Conservation (phyloP, 2,888 invertebrate species). For the Caenorhabditis macrosperma region DNA sequence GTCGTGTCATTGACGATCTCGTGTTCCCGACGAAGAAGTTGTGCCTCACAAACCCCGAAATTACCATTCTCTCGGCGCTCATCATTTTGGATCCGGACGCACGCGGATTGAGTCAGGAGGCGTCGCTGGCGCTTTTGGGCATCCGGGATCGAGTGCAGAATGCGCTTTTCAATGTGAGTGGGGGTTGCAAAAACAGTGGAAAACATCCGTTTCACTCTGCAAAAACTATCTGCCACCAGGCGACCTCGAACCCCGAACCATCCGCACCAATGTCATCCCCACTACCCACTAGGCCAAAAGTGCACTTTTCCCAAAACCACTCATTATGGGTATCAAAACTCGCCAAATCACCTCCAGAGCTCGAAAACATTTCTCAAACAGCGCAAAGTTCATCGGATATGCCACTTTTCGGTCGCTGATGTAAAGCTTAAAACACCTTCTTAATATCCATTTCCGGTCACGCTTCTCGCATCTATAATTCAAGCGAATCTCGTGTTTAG, state of each 20-base stretch:
- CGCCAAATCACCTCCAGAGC: neutral
- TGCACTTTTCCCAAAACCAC: neutral
- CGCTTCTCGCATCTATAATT: constrained; percentile 13
- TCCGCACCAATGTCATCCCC: neutral
- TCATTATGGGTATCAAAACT: neutral
- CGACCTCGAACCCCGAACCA: neutral
- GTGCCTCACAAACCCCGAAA: constrained; percentile 68
- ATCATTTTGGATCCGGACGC: constrained; percentile 75
- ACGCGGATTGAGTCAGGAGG: constrained; percentile 52
- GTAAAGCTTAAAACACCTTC: neutral
- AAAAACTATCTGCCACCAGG: neutral
- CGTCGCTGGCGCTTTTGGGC: constrained; percentile 62
- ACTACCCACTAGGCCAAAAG: neutral
- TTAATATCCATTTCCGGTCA: constrained; percentile 24
- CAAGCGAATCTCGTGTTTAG: neutral
- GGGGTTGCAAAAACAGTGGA: neutral
- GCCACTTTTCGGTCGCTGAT: too few species aligned
- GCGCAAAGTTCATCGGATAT: too few species aligned
- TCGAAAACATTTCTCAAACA: neutral
- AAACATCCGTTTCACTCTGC: neutral
- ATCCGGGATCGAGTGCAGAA: constrained; percentile 75
- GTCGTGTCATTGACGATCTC: constrained; percentile 76
- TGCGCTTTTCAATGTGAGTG: constrained; percentile 70
- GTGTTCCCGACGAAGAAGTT: constrained; percentile 73
- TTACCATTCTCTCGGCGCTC: constrained; percentile 72